Percentiles rank a stretch among this genome's conserved stretches.
Conservation (phyloP, 2,113 vertebrate genomes). For the Psittacus erithacus region DNA sequence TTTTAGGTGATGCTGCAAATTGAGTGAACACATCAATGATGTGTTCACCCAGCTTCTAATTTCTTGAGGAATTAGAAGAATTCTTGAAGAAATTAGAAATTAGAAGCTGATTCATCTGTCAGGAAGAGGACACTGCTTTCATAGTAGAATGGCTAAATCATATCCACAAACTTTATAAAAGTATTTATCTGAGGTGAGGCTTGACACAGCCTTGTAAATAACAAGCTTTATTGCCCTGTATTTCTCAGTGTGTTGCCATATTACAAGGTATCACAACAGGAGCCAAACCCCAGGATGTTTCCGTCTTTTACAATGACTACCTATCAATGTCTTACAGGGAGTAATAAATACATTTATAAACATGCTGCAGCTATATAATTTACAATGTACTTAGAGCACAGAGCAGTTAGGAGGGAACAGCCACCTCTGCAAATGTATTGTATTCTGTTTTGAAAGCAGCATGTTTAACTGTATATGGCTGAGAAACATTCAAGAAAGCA, state of each 20-base stretch:
- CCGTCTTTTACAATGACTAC: slow-evolving; percentile 20
- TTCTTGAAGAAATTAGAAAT: background rate
- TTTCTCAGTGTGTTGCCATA: slow-evolving; percentile 19
- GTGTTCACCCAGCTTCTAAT: background rate
- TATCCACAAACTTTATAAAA: background rate
- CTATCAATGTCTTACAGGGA: slow-evolving; percentile 23
- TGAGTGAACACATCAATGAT: background rate
- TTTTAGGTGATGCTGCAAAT: background rate
- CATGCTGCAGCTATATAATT: slow-evolving; percentile 23
- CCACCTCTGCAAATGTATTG: slow-evolving; percentile 9
- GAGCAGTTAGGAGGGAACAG: background rate
- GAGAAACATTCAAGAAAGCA: slow-evolving; percentile 6
- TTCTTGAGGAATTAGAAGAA: background rate
- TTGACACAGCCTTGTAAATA: slow-evolving; percentile 29
- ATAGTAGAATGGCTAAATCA: slow-evolving; percentile 1
- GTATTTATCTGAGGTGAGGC: background rate
- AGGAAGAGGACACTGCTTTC: background rate
- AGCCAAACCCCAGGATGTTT: background rate
- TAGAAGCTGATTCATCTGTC: background rate
- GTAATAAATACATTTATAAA: slow-evolving; percentile 61
- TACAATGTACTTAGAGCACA: background rate
- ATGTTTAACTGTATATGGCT: background rate
- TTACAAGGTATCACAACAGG: background rate
- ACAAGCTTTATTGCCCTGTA: slow-evolving; percentile 6
- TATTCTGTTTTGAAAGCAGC: slow-evolving; percentile 23